Evolutionary conservation across 2,888 invertebrate species (phyloP).

Genomic region (Caradrina kadenii): DNA sequence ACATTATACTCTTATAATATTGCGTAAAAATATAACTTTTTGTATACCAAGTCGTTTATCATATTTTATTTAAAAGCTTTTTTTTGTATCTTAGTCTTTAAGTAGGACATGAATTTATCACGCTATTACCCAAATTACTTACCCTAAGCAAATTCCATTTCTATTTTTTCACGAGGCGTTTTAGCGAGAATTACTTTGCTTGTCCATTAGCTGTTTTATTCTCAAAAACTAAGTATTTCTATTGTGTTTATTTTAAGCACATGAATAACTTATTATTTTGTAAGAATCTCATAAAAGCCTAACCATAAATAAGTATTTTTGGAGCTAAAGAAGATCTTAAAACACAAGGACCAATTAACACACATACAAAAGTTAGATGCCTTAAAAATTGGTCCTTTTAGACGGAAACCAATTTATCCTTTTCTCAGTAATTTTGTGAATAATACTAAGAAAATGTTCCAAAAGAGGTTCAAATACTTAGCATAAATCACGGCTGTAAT

Average conservation of each 20-base stretch:
- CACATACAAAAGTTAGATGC: not conserved
- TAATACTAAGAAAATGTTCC: constrained; percentile 55
- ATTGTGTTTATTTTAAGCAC: constrained; percentile 28
- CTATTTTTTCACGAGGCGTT: constrained; percentile 42
- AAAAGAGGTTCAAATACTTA: constrained; percentile 60
- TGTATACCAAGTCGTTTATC: constrained; percentile 32
- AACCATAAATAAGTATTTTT: not conserved
- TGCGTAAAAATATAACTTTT: constrained; percentile 1
- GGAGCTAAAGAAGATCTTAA: not conserved
- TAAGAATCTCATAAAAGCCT: not conserved
- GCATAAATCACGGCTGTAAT: constrained; percentile 72
- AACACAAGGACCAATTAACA: not conserved
- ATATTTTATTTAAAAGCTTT: constrained; percentile 37
- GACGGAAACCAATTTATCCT: constrained; percentile 30
- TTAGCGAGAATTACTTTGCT: constrained; percentile 48
- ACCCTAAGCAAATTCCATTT: constrained; percentile 46
- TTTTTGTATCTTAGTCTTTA: constrained; percentile 31
- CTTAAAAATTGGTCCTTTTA: constrained; percentile 10
- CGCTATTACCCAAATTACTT: constrained; percentile 46
- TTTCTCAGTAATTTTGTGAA: constrained; percentile 43
- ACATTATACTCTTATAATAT: not conserved
- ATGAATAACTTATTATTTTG: constrained; percentile 21
- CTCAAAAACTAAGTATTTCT: constrained; percentile 40
- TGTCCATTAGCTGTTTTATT: constrained; percentile 47
- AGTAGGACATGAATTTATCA: constrained; percentile 50